Evolutionary conservation across 37 sponge, comb jelly and placozoan genomes (phyloP), one percentile per base, ranked within the genome.

Genomic region (Axinella damicornis): DNA sequence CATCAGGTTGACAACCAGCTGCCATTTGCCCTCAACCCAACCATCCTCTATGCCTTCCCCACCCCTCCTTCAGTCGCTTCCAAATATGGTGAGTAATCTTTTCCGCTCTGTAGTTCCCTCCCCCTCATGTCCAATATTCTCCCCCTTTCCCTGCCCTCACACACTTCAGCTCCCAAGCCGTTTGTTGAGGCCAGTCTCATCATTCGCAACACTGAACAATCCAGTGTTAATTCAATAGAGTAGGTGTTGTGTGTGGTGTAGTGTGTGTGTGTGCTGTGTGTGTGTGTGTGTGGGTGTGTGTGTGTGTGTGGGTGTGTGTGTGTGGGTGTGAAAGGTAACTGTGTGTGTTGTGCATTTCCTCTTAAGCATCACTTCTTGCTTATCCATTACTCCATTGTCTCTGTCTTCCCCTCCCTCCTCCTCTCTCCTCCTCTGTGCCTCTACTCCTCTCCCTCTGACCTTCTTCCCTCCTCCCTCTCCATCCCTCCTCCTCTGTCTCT

Each of bases 1-100:
- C 25, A 21, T 41, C 53, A 96, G 94, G 57, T 96, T 40, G 96
- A 96, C 63, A 96, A 96, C 64, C 96, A 96, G 39, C 77, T 92
- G 56, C 83, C 89, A 0, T 71, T 61, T 57, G 39, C 88, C 0
- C 32, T 67, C 25, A 88, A 80, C 66, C 91, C 94, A 27, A 83
- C 65, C n/a, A 92, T 96, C 16, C 59, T 96, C 53, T 84, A 85
- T 59, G 38, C 91, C 19, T 81, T 81, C 57, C 94, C 93, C 30
- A 77, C 87, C n/a, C 82, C 91, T 52, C 88, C 88, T 27, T 20
- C 70, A 32, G 53, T 90, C 39, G 86, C 88, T 28, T 84, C 84
- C 35, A 73, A 59, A 57, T 65, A 55, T 70, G 85, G 94, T 94
- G 62, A 69, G 84, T 76, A 18, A 0, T 19, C 4, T 34, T 30